Evolutionary conservation across 2,113 vertebrate genomes (phyloP).

Genomic region (Hemiscyllium ocellatum): DNA sequence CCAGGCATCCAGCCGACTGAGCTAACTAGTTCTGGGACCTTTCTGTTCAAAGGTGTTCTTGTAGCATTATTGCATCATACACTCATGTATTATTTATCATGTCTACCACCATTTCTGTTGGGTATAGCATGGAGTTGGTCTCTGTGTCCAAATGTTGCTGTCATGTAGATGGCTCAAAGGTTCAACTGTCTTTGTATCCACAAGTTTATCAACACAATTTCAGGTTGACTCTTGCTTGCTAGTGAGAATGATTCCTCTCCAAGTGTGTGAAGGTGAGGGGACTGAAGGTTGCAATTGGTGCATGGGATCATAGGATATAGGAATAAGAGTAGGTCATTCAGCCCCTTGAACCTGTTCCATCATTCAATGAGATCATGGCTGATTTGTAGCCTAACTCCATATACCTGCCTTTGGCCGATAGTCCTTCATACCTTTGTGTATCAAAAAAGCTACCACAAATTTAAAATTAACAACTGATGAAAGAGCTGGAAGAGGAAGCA

Average conservation of each 20-base stretch:
- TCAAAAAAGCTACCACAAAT: too few relatives aligned
- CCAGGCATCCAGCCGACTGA: too few relatives aligned
- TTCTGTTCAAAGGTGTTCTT: neutral
- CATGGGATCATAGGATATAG: too few relatives aligned
- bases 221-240: neutral
- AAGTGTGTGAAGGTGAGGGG: neutral
- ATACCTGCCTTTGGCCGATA: too few relatives aligned
- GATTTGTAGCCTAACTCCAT: too few relatives aligned
- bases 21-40: neutral
- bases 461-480: neutral
- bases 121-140: neutral
- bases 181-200: neutral
- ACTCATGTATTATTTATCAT: neutral
- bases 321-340: too few relatives aligned
- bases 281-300: neutral
- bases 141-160: neutral
- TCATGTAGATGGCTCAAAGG: neutral
- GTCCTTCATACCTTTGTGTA: too few relatives aligned
- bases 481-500: neutral
- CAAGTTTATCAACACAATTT: neutral
- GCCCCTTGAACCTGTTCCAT: too few relatives aligned
- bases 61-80: neutral
- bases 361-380: too few relatives aligned
- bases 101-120: neutral
- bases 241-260: neutral